These are phyloP conservation scores for Cotesia vestalis DNA, from an alignment of 1,140 invertebrate genomes.

Conservation along the genomic window DNA sequence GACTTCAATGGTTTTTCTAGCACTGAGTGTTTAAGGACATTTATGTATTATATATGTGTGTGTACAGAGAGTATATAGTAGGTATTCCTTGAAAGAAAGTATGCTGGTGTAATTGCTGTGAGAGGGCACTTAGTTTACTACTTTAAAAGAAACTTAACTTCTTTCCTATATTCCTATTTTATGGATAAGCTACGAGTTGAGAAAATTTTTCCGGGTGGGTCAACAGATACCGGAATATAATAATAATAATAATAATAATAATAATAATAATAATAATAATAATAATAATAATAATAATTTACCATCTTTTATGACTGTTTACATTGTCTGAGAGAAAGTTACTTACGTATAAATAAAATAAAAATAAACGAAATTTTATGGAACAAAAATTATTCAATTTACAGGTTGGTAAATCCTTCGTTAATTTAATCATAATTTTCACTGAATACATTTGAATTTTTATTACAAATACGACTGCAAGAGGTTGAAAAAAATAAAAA, in stretches of 20 bases:
- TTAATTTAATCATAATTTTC: too few relatives aligned
- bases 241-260: conserved; percentile 1
- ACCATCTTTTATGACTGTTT: conserved; percentile 5
- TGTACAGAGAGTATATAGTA: neutral
- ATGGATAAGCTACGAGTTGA: neutral
- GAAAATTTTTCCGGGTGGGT: conserved; percentile 20
- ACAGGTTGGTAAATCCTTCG: too few relatives aligned
- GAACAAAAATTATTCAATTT: neutral
- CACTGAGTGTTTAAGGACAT: too few relatives aligned
- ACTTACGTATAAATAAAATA: neutral
- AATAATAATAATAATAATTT: neutral
- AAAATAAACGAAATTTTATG: neutral
- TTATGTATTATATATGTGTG: too few relatives aligned
- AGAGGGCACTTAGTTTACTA: neutral
- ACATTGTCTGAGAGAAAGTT: neutral
- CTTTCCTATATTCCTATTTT: neutral
- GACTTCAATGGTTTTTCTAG: too few relatives aligned
- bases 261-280: neutral
- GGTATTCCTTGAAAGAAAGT: neutral
- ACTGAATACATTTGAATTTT: too few relatives aligned
- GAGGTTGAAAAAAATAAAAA: too few relatives aligned
- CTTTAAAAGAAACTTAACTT: conserved; percentile 11
- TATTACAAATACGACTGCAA: too few relatives aligned
- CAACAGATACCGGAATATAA: conserved; percentile 7
- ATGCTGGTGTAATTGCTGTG: conserved; percentile 9